These are phyloP conservation scores for Coilia nasus DNA, from an alignment of 2,797 vertebrate species.

Conservation along the genomic window DNA sequence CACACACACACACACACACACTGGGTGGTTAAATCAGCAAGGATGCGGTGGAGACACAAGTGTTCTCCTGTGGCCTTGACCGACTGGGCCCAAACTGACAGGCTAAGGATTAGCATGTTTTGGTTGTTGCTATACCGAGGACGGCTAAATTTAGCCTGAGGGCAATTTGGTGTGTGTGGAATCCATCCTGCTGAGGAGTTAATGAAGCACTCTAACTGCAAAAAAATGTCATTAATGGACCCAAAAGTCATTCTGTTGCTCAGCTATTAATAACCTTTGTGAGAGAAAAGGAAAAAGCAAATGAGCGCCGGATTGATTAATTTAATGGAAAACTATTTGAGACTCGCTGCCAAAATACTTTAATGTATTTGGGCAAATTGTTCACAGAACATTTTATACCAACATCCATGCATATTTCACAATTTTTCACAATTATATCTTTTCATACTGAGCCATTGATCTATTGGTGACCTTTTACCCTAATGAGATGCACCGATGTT, in stretches of 20 bases:
- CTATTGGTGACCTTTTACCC: not conserved
- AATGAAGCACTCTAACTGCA: constrained; percentile 46
- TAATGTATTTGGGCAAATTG: not conserved
- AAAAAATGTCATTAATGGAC: not conserved
- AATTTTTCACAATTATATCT: not conserved
- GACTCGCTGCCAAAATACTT: not conserved
- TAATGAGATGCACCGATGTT: not conserved
- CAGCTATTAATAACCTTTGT: not conserved
- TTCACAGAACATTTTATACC: not conserved
- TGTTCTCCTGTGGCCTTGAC: constrained; percentile 12
- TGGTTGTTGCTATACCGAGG: constrained; percentile 51
- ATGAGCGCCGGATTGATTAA: not conserved
- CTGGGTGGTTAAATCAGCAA: not conserved
- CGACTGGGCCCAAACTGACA: not conserved
- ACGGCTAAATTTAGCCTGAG: not conserved
- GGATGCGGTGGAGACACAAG: not conserved
- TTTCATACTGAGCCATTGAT: not conserved
- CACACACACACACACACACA: not conserved
- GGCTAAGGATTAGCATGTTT: not conserved
- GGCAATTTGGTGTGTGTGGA: not conserved
- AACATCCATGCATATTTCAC: not conserved
- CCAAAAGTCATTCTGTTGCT: not conserved
- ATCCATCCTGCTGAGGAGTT: not conserved
- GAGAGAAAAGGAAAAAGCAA: not conserved
- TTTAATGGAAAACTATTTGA: not conserved